These are phyloP conservation scores for Phalanger gymnotis DNA, from an alignment of 2,797 vertebrate species.

Conservation along the genomic window DNA sequence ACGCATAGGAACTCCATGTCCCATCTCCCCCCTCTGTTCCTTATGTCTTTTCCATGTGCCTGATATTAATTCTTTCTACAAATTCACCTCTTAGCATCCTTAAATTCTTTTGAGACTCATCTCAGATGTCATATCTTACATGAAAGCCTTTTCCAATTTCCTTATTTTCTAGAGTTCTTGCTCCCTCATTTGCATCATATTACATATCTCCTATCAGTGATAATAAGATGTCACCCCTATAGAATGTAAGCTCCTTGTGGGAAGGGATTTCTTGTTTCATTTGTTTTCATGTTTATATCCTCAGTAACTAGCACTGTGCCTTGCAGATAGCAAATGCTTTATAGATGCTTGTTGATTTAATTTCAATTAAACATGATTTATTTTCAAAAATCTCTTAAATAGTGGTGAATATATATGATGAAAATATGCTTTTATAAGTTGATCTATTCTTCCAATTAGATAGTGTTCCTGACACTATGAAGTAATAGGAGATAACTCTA, in stretches of 20 bases:
- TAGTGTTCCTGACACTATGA: not conserved
- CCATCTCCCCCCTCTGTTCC: not conserved
- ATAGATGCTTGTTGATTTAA: not conserved
- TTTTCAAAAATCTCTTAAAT: not conserved
- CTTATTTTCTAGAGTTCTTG: not conserved
- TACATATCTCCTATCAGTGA: not conserved
- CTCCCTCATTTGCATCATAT: not conserved
- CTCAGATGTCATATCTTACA: not conserved
- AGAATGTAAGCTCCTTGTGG: not conserved
- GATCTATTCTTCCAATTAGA: not conserved
- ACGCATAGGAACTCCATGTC: not conserved
- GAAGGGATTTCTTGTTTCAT: not conserved
- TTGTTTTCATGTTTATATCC: not conserved
- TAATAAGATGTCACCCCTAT: not conserved
- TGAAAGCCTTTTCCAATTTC: not conserved
- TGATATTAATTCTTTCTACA: not conserved
- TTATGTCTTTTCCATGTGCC: not conserved
- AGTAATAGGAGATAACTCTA: not conserved
- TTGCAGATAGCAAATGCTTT: not conserved
- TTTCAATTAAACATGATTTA: not conserved
- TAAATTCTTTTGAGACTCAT: not conserved
- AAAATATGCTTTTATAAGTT: not conserved
- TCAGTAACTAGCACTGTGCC: not conserved
- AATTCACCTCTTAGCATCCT: not conserved
- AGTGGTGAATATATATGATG: not conserved